phyloP scores from a whole-genome alignment of 2,113 vertebrate genomes.

The Chionodraco myersi region DNA sequence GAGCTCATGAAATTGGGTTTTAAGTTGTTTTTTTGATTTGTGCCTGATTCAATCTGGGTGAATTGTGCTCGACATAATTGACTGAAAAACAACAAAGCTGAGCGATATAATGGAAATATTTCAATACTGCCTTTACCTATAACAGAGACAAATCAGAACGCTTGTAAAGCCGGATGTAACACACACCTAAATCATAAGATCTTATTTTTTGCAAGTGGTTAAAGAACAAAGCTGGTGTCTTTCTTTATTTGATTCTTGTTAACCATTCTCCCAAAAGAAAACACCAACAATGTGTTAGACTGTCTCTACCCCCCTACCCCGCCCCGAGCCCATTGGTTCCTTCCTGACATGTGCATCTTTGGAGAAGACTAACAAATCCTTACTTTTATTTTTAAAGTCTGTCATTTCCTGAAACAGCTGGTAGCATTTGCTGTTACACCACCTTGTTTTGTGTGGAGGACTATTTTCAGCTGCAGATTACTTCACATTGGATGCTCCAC shows the following conservation, averaged over 20 bases:
- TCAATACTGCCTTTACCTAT: slow-evolving; percentile 44
- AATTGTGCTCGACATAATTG: slow-evolving; percentile 50
- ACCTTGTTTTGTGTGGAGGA: background rate
- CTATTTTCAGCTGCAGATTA: slow-evolving; percentile 29
- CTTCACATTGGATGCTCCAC: background rate
- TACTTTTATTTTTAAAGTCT: background rate
- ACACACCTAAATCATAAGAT: slow-evolving; percentile 30
- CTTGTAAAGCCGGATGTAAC: slow-evolving; percentile 7
- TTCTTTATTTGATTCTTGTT: background rate
- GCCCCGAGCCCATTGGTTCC: background rate
- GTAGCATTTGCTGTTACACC: background rate
- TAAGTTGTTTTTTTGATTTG: slow-evolving; percentile 62
- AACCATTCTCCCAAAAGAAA: background rate
- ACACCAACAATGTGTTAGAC: background rate
- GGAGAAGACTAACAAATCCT: background rate
- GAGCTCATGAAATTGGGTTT: slow-evolving; percentile 67
- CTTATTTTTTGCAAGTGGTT: background rate
- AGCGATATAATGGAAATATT: slow-evolving; percentile 60
- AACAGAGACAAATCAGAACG: slow-evolving; percentile 20
- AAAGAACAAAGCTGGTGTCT: background rate
- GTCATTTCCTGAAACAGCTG: background rate
- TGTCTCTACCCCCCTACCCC: background rate
- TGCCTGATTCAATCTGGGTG: slow-evolving; percentile 70
- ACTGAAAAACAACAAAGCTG: slow-evolving; percentile 65
- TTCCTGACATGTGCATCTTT: background rate